Percentiles rank a stretch among this genome's conserved stretches.
Conservation (phyloP, 2,113 vertebrate genomes). For the Halcyon malimbica region DNA sequence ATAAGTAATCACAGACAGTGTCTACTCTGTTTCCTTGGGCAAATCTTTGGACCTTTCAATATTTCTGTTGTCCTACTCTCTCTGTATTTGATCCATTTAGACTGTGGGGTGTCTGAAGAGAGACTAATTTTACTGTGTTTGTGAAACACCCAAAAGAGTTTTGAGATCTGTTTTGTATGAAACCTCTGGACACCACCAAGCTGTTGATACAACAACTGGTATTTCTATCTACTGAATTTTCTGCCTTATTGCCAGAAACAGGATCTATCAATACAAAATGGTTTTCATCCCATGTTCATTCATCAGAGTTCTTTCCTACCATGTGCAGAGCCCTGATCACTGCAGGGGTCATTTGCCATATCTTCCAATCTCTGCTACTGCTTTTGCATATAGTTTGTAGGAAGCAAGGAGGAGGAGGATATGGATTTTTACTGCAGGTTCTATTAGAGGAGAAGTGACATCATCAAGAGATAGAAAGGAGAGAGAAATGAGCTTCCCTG, state of each 20-base stretch:
- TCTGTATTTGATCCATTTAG: background rate
- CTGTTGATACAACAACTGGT: background rate
- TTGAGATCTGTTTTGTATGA: background rate
- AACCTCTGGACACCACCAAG: background rate
- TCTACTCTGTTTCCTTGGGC: background rate
- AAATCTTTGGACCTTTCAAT: background rate
- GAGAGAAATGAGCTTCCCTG: conserved; percentile 34
- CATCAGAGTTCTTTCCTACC: background rate
- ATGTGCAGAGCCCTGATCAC: background rate
- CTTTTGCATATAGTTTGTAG: background rate
- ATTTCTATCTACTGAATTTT: background rate
- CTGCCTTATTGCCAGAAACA: background rate
- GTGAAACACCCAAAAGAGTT: background rate
- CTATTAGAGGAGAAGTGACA: conserved; percentile 31
- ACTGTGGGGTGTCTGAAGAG: background rate
- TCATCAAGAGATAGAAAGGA: conserved; percentile 2
- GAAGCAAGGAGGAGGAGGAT: background rate
- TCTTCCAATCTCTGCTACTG: background rate
- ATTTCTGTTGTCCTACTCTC: background rate
- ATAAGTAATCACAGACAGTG: background rate
- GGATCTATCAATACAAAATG: background rate
- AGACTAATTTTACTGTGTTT: background rate
- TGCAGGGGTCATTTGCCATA: background rate
- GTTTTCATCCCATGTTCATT: background rate
- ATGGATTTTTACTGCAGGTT: conserved; percentile 20